Base-by-base conservation (phyloP, 2,888 invertebrate genomes). In the Pomacea canaliculata region DNA sequence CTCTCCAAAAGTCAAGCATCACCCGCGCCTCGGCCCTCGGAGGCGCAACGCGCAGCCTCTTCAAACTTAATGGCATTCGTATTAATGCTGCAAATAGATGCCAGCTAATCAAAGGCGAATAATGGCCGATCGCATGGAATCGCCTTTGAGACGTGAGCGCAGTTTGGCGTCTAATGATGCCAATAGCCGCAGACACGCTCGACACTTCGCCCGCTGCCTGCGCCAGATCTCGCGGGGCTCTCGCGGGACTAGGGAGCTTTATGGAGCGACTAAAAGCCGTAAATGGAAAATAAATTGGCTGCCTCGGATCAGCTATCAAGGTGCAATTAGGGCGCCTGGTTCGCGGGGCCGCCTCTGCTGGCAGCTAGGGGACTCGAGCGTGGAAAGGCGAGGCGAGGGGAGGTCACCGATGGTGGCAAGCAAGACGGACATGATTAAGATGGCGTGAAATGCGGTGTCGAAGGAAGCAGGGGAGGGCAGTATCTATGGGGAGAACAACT, bases 241-340 rank as follows among this genome's bases (percentile, higher is more conserved):
- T 76, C 81, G 46, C 56, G 81, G 79, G 81, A 81, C 69, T 66
- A 71, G 72, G 71, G 78, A 81, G 79, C 78, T 81, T 81, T 79
- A 78, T 79, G 79, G 78, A 78, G 81, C 81, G 79, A 79, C 79
- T 81, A 81, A 81, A 81, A 81, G 81, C 81, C 78, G 78, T 81
- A 81, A 81, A 81, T 81, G 81, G 81, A 81, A 78, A 79, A 78
- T 81, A 81, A 81, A 81, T 80, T 81, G 81, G 81, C 76, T 78
- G 78, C 78, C 73, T 75, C 69, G 79, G 78, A 78, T 78, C 78
- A 76, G 75, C 78, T 78, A 78, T 78, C 78, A 78, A 69, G 72
- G 65, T 70, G 73, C 78, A 76, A 78, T 78, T 78, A 76, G 74
- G 51, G 74, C 68, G 73, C 46, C 74, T 68, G 46, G 69, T 68